These are phyloP conservation scores for Megalopta genalis DNA, from an alignment of 1,140 invertebrate species.

Conservation along the genomic window DNA sequence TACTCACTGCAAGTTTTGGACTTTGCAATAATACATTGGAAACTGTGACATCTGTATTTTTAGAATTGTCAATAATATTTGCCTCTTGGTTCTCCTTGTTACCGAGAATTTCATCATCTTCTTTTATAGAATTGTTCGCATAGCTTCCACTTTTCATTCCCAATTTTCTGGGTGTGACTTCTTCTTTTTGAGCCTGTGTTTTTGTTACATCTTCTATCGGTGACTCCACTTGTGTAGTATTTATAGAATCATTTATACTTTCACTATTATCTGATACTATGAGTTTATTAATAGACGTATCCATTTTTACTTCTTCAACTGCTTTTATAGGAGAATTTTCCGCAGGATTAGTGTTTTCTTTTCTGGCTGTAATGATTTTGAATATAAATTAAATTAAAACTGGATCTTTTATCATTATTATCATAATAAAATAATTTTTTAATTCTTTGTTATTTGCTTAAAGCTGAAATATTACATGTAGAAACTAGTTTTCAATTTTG, in stretches of 20 bases:
- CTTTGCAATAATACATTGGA: not conserved
- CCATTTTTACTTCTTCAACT: not conserved
- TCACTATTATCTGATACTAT: not conserved
- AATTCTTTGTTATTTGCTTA: not conserved
- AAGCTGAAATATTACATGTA: too few species aligned
- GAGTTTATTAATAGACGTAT: not conserved
- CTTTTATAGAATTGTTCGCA: conserved; percentile 29
- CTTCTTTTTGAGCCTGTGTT: not conserved
- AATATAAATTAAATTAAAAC: conserved; percentile 20
- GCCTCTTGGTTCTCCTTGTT: conserved; percentile 60
- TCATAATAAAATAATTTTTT: not conserved
- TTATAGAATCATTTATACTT: not conserved
- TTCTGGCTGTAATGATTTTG: conserved; percentile 47
- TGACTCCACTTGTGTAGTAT: not conserved
- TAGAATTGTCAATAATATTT: conserved; percentile 18
- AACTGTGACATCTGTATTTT: conserved; percentile 2
- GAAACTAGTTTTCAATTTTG: too few species aligned
- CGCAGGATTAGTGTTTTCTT: conserved; percentile 6
- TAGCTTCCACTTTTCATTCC: conserved; percentile 28
- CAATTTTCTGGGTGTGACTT: conserved; percentile 44
- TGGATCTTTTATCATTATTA: not conserved
- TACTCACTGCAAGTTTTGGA: not conserved
- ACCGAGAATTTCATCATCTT: conserved; percentile 31
- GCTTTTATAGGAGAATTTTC: not conserved
- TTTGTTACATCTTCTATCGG: not conserved